Evolutionary conservation across 2,113 vertebrate species (phyloP), one percentile per base, ranked within the genome.

Genomic region (Meleagris gallopavo): DNA sequence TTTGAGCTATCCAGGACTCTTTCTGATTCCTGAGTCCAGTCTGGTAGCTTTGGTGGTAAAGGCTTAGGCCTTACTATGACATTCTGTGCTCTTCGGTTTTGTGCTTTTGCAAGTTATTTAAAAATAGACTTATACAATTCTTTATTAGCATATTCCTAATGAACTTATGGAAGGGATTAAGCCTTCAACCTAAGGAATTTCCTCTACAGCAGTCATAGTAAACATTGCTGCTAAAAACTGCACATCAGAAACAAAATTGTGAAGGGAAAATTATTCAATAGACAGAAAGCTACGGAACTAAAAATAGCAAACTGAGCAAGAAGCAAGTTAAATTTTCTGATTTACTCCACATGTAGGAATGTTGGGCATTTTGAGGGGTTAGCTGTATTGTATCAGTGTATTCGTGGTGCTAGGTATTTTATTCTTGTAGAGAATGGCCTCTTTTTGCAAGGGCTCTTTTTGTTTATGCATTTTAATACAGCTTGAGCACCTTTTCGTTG

Each of bases 161-260:
- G 61, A 94, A 32, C 6, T 93, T 79, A 41, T 62, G 40, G 46
- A 62, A 92, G 81, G n/a, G 52, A 89, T 38, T 54, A 82, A 94
- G 48, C 11, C 86, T 85, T 67, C 74, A 65, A 40, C 46, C 69
- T 43, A 73, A 75, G 54, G 34, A 52, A 41, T 79, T 90, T 78
- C 71, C 32, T 84, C 78, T 57, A 18, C 36, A 58, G 40, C 48
- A 61, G 43, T 61, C 57, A 27, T 5, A 32, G 79, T 54, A 54
- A 91, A 75, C n/a, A 65, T 32, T 69, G 66, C 36, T 94, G 55
- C 48, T 89, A 54, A 72, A 90, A 82, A 32, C 27, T 38, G 71
- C n/a, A 57, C 27, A 70, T 67, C 36, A 40, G 77, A 64, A 86
- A 19, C 48, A 79, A 72, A 86, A 61, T 1, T 30, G n/a, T 62